Conservation (phyloP, 2,797 vertebrate genomes). For the Dallia pectoralis region DNA sequence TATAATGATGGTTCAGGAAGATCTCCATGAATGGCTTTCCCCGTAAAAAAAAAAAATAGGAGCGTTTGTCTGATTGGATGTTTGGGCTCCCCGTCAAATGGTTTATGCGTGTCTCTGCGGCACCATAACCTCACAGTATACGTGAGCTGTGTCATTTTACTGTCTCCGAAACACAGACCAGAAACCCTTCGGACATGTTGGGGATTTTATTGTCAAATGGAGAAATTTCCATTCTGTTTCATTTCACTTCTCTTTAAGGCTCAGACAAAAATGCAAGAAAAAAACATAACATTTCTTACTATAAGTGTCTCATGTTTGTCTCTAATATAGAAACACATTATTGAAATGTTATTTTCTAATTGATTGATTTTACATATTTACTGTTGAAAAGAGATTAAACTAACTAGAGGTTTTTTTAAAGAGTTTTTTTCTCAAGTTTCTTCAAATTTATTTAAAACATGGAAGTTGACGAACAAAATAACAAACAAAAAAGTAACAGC, state of each 20-base stretch:
- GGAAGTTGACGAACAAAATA: no score
- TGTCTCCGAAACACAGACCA: constrained; percentile 55
- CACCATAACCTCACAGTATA: constrained; percentile 44
- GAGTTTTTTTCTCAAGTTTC: no score
- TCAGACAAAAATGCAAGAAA: constrained; percentile 30
- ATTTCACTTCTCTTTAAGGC: constrained; percentile 41
- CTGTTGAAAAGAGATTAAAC: neutral
- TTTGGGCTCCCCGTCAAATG: constrained; percentile 51
- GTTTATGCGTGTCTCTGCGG: constrained; percentile 50
- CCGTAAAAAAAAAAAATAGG: constrained; percentile 61
- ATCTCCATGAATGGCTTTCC: constrained; percentile 59
- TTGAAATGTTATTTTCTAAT: no score
- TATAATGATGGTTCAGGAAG: constrained; percentile 59
- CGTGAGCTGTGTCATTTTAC: constrained; percentile 44
- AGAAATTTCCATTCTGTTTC: constrained; percentile 40
- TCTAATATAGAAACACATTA: no score
- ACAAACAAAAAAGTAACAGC: no score
- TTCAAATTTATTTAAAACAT: no score
- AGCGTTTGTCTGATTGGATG: constrained; percentile 45
- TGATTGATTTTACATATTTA: no score
- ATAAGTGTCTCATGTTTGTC: neutral
- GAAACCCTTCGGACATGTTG: constrained; percentile 40
- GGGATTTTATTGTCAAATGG: constrained; percentile 35
- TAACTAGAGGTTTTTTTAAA: no score
- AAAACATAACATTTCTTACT: constrained; percentile 9